Evolutionary conservation across 92 coral and sea anemone genomes (phyloP).

Genomic region (Actinernus sp.): DNA sequence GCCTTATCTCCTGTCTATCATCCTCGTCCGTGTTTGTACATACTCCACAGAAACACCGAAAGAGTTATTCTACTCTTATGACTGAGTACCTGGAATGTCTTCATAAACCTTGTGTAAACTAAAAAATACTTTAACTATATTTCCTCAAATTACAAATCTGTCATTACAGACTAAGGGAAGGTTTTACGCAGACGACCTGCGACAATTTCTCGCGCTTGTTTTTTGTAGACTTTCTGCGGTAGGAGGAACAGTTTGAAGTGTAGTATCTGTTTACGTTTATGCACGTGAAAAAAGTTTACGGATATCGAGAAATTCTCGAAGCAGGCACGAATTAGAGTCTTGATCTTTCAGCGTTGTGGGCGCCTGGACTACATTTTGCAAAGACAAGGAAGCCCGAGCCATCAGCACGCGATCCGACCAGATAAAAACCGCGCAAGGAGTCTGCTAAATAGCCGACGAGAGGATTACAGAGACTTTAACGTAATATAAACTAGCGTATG

Average conservation of each 20-base stretch:
- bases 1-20: slow-evolving; percentile 19
- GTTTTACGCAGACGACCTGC: too few species aligned
- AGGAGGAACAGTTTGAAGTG: too few species aligned
- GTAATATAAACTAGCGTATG: slow-evolving; percentile 20
- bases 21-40: slow-evolving; percentile 11
- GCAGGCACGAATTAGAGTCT: slow-evolving; percentile 26
- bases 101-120: slow-evolving; percentile 24
- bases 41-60: slow-evolving; percentile 11
- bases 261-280: not conserved
- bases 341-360: slow-evolving; percentile 23
- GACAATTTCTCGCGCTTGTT: too few species aligned
- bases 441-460: slow-evolving; percentile 54
- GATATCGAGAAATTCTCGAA: slow-evolving; percentile 18
- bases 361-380: slow-evolving; percentile 21
- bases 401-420: slow-evolving; percentile 47
- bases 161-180: not conserved
- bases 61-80: slow-evolving; percentile 5
- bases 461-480: slow-evolving; percentile 33
- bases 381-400: slow-evolving; percentile 23
- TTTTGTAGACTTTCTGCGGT: too few species aligned
- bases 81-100: slow-evolving; percentile 22
- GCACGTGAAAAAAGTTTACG: slow-evolving; percentile 2
- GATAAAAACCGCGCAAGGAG: slow-evolving; percentile 28
- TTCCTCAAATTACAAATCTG: not conserved
- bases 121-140: slow-evolving; percentile 8